Conservation (phyloP, 2,888 invertebrate genomes). For the Megastigmus dorsalis region DNA sequence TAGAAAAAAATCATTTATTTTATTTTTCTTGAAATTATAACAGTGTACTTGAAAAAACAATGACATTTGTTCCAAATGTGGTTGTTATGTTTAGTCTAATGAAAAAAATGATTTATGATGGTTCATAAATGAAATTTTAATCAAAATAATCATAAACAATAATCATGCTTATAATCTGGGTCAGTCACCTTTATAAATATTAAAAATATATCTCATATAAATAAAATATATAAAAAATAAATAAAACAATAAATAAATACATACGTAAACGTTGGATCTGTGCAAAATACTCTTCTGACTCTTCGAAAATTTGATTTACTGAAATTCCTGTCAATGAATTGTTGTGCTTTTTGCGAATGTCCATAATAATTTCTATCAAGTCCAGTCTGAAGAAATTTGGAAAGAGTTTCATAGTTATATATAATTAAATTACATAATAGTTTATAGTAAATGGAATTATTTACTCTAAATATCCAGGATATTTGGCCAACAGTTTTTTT, state of each 20-base stretch:
- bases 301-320: conserved; percentile 56
- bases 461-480: conserved; percentile 59
- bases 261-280: conserved; percentile 53
- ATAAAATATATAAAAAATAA: neutral
- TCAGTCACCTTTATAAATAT: no score
- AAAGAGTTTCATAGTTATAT: no score
- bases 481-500: conserved; percentile 53
- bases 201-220: no score
- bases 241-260: conserved; percentile 33
- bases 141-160: no score
- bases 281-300: conserved; percentile 55
- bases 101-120: no score
- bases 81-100: no score
- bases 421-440: neutral
- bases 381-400: conserved; percentile 57
- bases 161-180: no score
- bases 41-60: no score
- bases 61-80: no score
- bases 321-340: conserved; percentile 58
- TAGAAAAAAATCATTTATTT: neutral
- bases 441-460: conserved; percentile 31
- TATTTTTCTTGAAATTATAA: no score
- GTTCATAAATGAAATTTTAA: no score
- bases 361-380: conserved; percentile 58
- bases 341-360: conserved; percentile 59